These are phyloP conservation scores for Pelobates cultripes DNA, from an alignment of 2,797 vertebrate species.

Conservation along the genomic window DNA sequence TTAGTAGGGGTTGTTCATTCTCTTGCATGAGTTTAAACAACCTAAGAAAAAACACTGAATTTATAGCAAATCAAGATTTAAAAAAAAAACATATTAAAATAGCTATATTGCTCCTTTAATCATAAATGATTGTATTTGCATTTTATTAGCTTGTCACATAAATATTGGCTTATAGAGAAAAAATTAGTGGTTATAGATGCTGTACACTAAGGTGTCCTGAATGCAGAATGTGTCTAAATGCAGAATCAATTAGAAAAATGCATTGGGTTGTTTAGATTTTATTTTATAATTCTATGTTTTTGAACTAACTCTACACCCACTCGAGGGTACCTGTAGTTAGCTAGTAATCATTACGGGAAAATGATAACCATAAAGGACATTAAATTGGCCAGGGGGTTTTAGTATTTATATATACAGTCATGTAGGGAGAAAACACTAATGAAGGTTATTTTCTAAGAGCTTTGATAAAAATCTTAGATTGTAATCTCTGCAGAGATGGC, in stretches of 20 bases:
- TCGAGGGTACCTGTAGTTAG: not conserved
- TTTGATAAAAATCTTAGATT: slow-evolving; percentile 35
- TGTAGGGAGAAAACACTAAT: slow-evolving; percentile 24
- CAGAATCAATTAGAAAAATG: not conserved
- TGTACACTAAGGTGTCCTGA: not conserved
- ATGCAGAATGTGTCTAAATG: not conserved
- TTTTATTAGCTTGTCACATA: not conserved
- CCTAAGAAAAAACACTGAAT: no score
- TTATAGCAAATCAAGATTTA: no score
- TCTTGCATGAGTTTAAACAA: no score
- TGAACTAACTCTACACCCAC: not conserved
- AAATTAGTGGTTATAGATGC: not conserved
- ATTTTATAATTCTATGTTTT: slow-evolving; percentile 18
- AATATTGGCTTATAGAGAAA: not conserved
- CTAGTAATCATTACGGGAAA: slow-evolving; percentile 7
- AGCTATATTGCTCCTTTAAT: no score
- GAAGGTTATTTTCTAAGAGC: slow-evolving; percentile 46
- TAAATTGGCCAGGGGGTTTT: not conserved
- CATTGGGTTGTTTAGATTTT: not conserved
- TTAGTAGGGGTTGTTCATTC: no score
- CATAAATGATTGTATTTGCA: no score
- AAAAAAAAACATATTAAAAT: no score
- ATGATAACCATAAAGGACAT: slow-evolving; percentile 5
- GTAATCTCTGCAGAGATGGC: slow-evolving; percentile 32
- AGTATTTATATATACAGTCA: slow-evolving; percentile 3